Percentiles rank a stretch among this genome's conserved stretches.
phyloP scores from a whole-genome alignment of 2,113 vertebrate genomes.

The Chaetops frenatus region DNA sequence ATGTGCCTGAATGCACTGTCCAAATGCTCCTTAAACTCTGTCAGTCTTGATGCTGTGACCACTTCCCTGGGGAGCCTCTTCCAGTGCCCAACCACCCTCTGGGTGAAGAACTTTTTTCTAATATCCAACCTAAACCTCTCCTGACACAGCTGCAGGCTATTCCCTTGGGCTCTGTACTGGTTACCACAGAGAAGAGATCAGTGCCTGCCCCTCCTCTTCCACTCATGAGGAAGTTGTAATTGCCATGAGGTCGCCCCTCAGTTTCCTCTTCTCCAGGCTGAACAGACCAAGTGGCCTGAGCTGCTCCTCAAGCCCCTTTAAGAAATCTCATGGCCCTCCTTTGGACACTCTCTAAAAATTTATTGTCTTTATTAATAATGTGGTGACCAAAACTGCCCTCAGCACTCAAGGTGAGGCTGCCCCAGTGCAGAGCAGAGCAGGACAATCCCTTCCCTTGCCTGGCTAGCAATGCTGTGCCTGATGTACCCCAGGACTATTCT shows the following conservation, averaged over 20 bases:
- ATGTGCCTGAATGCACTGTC: background rate
- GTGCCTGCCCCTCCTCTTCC: background rate
- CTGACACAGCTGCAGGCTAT: background rate
- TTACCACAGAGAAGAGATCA: background rate
- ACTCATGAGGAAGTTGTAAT: fast-evolving
- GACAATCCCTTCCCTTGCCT: background rate
- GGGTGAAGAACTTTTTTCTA: background rate
- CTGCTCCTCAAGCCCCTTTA: too few species aligned
- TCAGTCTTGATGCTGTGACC: background rate
- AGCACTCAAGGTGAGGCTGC: fast-evolving
- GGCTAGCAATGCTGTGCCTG: background rate
- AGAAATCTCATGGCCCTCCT: fast-evolving
- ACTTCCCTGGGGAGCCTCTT: background rate
- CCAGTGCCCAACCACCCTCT: background rate
- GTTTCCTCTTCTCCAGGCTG: background rate
- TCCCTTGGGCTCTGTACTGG: background rate
- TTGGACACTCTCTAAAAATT: background rate
- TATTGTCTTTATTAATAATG: background rate
- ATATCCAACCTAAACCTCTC: background rate
- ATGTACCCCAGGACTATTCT: background rate
- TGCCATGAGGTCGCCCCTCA: background rate
- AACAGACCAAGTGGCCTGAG: background rate
- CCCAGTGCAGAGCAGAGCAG: background rate
- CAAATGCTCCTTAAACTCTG: background rate
- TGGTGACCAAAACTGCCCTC: background rate